These are phyloP conservation scores for Pristionchus entomophagus DNA, from an alignment of 2,888 invertebrate genomes.

Conservation along the genomic window DNA sequence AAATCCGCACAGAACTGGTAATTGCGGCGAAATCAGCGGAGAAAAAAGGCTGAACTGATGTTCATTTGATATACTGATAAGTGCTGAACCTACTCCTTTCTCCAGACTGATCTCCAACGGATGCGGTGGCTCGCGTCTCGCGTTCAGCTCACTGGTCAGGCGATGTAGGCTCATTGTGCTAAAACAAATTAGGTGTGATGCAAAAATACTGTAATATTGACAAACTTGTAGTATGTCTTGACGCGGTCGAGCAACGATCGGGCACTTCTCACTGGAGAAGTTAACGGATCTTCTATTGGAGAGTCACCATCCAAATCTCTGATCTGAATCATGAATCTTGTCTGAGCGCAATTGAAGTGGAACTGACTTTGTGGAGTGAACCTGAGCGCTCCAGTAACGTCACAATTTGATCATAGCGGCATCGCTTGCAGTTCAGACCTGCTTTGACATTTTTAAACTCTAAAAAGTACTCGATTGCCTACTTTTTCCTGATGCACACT, in stretches of 20 bases:
- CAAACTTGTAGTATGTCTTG: background rate
- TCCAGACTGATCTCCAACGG: background rate
- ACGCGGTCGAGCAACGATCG: background rate
- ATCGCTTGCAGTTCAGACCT: slow-evolving; percentile 17
- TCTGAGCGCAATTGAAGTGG: background rate
- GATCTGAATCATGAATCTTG: background rate
- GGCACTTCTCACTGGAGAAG: background rate
- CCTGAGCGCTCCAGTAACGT: background rate
- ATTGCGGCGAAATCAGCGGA: background rate
- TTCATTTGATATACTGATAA: background rate
- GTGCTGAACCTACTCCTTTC: background rate
- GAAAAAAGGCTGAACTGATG: too few species aligned
- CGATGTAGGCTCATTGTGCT: background rate
- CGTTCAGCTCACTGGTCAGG: background rate
- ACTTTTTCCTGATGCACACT: background rate
- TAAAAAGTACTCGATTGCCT: background rate
- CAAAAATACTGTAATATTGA: background rate
- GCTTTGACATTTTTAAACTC: background rate
- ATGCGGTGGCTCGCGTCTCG: background rate
- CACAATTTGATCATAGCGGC: background rate
- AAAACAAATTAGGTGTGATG: background rate
- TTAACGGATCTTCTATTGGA: background rate
- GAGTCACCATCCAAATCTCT: background rate
- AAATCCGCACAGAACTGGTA: background rate
- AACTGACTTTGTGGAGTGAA: background rate